Evolutionary conservation across 1,140 invertebrate genomes (phyloP).

Genomic region (Drosophila tani): DNA sequence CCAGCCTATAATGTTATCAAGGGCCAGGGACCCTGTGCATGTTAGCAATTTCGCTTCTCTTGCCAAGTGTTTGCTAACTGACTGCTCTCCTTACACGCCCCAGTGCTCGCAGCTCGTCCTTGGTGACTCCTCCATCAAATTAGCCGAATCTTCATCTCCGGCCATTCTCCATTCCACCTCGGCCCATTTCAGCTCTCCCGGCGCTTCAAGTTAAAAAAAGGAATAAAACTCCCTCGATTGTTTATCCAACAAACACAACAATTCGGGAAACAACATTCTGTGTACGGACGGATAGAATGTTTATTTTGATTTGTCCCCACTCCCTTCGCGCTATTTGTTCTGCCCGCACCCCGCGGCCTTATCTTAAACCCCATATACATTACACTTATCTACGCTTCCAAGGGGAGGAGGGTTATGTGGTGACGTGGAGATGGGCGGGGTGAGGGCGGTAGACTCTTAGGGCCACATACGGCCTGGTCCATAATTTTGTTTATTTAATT

Average conservation of each 20-base stretch:
- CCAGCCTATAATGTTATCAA: background rate
- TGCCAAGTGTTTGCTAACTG: slow-evolving; percentile 24
- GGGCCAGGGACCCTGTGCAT: background rate
- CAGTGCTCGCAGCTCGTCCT: background rate
- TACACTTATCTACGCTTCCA: slow-evolving; percentile 58
- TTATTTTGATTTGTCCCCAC: slow-evolving; percentile 76
- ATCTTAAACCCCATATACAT: slow-evolving; percentile 56
- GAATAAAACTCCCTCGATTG: slow-evolving; percentile 66
- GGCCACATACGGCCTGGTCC: slow-evolving; percentile 69
- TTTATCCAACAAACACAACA: slow-evolving; percentile 77
- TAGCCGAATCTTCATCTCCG: slow-evolving; percentile 29
- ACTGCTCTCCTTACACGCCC: slow-evolving; percentile 18
- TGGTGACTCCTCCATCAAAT: slow-evolving; percentile 24
- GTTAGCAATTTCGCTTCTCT: background rate
- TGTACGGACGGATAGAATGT: slow-evolving; percentile 58
- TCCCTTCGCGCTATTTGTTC: slow-evolving; percentile 9
- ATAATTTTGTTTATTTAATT: slow-evolving; percentile 84
- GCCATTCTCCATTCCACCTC: slow-evolving; percentile 6
- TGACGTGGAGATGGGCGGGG: background rate
- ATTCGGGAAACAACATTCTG: slow-evolving; percentile 64
- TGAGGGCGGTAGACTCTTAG: slow-evolving; percentile 8
- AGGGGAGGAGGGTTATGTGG: background rate
- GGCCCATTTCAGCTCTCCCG: slow-evolving; percentile 19
- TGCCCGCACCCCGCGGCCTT: slow-evolving; percentile 8
- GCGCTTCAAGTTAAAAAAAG: slow-evolving; percentile 21